Conservation (phyloP, 2,113 vertebrate genomes). For the Heliornis fulica region DNA sequence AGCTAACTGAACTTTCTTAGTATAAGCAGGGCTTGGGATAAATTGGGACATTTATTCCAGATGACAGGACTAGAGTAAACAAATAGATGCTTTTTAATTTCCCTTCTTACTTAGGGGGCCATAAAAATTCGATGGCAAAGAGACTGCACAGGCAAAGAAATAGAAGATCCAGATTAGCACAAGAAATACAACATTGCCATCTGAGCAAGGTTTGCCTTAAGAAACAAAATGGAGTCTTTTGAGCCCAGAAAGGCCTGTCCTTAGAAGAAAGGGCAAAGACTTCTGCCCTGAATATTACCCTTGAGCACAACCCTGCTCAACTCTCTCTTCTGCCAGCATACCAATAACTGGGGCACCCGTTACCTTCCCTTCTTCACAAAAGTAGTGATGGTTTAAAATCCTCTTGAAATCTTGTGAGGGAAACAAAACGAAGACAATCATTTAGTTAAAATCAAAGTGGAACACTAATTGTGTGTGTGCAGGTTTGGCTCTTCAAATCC, state of each 20-base stretch:
- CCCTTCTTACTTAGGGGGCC: background rate
- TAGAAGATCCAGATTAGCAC: background rate
- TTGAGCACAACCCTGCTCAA: background rate
- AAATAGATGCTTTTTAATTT: slow-evolving; percentile 45
- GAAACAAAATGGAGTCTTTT: background rate
- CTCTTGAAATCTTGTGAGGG: background rate
- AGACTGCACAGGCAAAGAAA: background rate
- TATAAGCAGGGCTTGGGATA: slow-evolving; percentile 13
- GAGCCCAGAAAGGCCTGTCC: background rate
- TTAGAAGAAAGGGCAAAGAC: background rate
- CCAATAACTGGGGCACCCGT: background rate
- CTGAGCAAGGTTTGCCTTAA: background rate
- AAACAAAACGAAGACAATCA: background rate
- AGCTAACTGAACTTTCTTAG: slow-evolving; percentile 7
- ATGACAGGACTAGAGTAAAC: slow-evolving; percentile 52
- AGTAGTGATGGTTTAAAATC: background rate
- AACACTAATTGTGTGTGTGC: background rate
- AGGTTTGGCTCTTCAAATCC: background rate
- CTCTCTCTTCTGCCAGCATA: background rate
- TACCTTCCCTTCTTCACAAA: background rate
- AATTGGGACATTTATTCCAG: slow-evolving; percentile 54
- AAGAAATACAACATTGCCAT: background rate
- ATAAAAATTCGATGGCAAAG: background rate
- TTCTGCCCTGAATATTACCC: background rate
- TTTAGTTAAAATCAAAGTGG: background rate